Percentiles rank a stretch among this genome's conserved stretches.
These are phyloP conservation scores for Cinclus mexicanus DNA, from an alignment of 2,113 vertebrate genomes.

Conservation along the genomic window DNA sequence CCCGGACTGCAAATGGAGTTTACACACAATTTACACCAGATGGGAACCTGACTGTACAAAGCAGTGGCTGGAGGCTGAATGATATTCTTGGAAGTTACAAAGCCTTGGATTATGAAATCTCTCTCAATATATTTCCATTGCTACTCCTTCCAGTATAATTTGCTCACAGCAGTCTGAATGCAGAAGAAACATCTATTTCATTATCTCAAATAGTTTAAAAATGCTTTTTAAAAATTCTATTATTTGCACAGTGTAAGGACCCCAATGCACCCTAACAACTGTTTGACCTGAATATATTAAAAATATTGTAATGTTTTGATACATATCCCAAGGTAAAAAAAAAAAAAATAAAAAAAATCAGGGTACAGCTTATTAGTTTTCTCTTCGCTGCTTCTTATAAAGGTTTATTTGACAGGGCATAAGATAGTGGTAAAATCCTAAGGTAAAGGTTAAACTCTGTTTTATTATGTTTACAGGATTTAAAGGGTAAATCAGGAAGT, in stretches of 20 bases:
- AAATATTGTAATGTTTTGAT: slow-evolving; percentile 82
- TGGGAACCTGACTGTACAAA: slow-evolving; percentile 21
- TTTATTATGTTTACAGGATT: slow-evolving; percentile 86
- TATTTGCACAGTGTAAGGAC: slow-evolving; percentile 66
- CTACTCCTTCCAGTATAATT: slow-evolving; percentile 55
- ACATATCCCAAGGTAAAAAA: slow-evolving; percentile 75
- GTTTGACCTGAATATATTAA: slow-evolving; percentile 78
- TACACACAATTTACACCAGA: slow-evolving; percentile 19
- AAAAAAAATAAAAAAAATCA: slow-evolving; percentile 16
- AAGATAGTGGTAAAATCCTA: slow-evolving; percentile 82
- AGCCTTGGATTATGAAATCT: slow-evolving; percentile 66
- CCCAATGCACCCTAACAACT: slow-evolving; percentile 49
- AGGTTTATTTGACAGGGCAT: slow-evolving; percentile 74
- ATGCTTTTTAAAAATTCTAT: slow-evolving; percentile 57
- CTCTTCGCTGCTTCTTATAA: slow-evolving; percentile 73
- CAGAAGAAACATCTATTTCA: slow-evolving; percentile 73
- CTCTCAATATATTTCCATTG: slow-evolving; percentile 60
- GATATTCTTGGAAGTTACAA: slow-evolving; percentile 58
- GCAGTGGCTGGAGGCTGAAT: slow-evolving; percentile 16
- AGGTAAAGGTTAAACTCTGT: slow-evolving; percentile 86
- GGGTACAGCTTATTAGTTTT: slow-evolving; percentile 80
- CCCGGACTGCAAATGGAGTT: background rate
- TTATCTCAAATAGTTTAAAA: slow-evolving; percentile 70
- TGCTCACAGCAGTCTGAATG: slow-evolving; percentile 33
- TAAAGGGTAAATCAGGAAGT: slow-evolving; percentile 83